Percentiles rank a stretch among this genome's conserved stretches.
Evolutionary conservation across 53 echinoderm and acorn worm species (phyloP).

Genomic region (Echinometra lucunter): DNA sequence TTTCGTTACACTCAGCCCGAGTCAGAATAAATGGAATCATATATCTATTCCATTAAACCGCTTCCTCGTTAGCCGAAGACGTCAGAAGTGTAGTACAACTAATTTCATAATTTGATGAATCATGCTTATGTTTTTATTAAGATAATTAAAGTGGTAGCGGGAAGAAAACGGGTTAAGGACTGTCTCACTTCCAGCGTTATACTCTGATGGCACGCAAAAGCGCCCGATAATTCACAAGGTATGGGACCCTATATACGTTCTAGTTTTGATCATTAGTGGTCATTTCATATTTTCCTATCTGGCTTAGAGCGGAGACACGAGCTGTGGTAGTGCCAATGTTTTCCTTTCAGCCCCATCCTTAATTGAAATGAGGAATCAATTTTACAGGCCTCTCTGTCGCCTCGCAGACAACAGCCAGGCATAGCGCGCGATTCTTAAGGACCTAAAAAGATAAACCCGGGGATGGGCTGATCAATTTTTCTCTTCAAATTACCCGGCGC

Average conservation of each 20-base stretch:
- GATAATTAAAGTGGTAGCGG: slow-evolving; percentile 59
- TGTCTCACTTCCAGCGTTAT: background rate
- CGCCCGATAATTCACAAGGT: slow-evolving; percentile 16
- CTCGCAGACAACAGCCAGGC: slow-evolving; percentile 45
- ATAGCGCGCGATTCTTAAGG: slow-evolving; percentile 56
- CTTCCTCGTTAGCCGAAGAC: slow-evolving; percentile 65
- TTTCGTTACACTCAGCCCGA: slow-evolving; percentile 66
- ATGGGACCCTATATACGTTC: slow-evolving; percentile 37
- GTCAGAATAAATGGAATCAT: slow-evolving; percentile 60
- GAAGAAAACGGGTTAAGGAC: background rate
- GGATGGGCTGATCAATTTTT: slow-evolving; percentile 67
- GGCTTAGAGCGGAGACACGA: slow-evolving; percentile 40
- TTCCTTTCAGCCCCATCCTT: slow-evolving; percentile 60
- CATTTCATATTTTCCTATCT: slow-evolving; percentile 68
- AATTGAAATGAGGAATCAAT: slow-evolving; percentile 73
- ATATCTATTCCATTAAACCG: slow-evolving; percentile 70
- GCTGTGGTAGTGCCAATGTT: slow-evolving; percentile 54
- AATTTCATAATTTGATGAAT: slow-evolving; percentile 75
- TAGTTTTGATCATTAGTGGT: slow-evolving; percentile 65
- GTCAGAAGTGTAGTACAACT: slow-evolving; percentile 62
- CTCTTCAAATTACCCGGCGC: slow-evolving; percentile 68
- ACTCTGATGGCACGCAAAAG: slow-evolving; percentile 37
- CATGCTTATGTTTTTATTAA: slow-evolving; percentile 68
- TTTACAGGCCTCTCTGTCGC: slow-evolving; percentile 65
- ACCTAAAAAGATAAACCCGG: slow-evolving; percentile 46